Evolutionary conservation across 2,113 vertebrate genomes (phyloP), one percentile per base, ranked within the genome.

Genomic region (Myotis brandtii): DNA sequence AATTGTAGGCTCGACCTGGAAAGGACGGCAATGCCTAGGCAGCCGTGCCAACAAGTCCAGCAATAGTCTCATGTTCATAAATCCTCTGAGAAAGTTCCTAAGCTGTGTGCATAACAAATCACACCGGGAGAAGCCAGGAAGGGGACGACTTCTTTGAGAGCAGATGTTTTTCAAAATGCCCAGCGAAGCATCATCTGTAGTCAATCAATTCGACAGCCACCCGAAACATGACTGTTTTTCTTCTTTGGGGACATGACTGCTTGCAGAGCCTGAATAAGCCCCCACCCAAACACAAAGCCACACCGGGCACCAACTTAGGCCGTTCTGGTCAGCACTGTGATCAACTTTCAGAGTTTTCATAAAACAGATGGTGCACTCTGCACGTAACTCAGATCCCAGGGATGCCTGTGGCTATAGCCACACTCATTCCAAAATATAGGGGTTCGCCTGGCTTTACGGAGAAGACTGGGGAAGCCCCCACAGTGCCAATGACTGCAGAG

Each of bases 261-360:
- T 86, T 17, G 17, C 70, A 73, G 69, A 91, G 56, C n/a, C 62
- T 50, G 13, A 64, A 34, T 32, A 27, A 77, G 21, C 56, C 81
- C 46, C 52, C 80, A 59, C 34, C 75, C 72, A 62, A 75, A 85
- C 46, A 81, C n/a, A 37, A 93, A 95, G 56, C 89, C 87, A 89
- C 93, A 89, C 89, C 37, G 0, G 89, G 83, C 56, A 62, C 70
- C 34, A 9, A 54, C 81, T 46, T 69, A 48, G 95, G 84, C 70
- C n/a, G 69, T 66, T 86, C 94, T 6, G 32, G 73, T 88, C 93
- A 79, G 43, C 48, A 13, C 86, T 66, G 21, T 50, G 81, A 90
- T 81, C 90, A 80, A 11, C 67, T 91, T 92, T 87, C 92, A 69
- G 86, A 96, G 86, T 95, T 91, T 87, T 90, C 88, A 50, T 25